These are phyloP conservation scores for Upupa epops DNA, from an alignment of 2,113 vertebrate genomes.

Conservation along the genomic window DNA sequence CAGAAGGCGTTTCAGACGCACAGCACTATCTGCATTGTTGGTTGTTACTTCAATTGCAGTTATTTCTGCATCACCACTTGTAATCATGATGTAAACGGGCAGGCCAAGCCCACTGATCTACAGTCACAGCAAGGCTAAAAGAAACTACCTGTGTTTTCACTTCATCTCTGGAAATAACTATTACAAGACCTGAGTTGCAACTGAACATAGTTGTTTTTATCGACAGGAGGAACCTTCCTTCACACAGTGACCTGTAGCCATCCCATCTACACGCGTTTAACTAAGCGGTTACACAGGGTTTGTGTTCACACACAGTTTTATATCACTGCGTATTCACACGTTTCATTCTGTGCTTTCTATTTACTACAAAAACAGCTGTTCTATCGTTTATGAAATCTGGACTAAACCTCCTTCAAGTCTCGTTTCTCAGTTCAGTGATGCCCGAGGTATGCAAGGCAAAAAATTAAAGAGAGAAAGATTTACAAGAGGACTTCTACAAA, in stretches of 20 bases:
- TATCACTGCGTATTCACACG: not conserved
- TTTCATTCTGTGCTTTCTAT: not conserved
- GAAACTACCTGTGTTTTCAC: not conserved
- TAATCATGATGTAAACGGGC: not conserved
- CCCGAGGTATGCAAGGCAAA: not conserved
- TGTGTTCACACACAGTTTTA: not conserved
- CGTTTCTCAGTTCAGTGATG: not conserved
- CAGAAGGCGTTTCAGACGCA: not conserved
- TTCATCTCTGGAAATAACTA: not conserved
- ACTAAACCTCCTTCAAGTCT: constrained; percentile 22
- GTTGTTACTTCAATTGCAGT: not conserved
- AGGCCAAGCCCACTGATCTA: not conserved
- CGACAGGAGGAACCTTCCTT: not conserved
- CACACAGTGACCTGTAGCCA: not conserved
- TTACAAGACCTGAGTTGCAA: not conserved
- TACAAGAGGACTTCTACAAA: not conserved
- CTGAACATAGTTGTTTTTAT: not conserved
- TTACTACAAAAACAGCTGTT: not conserved
- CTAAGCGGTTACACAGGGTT: not conserved
- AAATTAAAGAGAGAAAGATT: not conserved
- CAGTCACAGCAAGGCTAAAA: not conserved
- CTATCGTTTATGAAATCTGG: not conserved
- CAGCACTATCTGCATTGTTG: not conserved
- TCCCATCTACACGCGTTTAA: not conserved
- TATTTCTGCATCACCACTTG: not conserved